A percentile compares a stretch with the other conserved stretches of the same genome.
Conservation (phyloP, 2,797 vertebrate genomes). For the Gobionotothen gibberifrons region DNA sequence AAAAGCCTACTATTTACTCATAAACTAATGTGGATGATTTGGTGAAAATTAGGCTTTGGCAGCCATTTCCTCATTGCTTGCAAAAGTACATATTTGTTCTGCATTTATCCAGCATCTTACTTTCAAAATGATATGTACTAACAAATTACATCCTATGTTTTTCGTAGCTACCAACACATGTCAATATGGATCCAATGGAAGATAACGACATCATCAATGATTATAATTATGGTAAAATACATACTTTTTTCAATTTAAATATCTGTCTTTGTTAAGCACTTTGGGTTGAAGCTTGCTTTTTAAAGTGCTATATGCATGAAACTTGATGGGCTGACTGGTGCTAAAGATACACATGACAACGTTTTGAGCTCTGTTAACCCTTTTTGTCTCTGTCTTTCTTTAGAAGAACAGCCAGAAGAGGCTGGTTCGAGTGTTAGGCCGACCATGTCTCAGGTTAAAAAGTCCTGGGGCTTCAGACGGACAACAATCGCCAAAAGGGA, state of each 20-base stretch:
- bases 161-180: slow-evolving; percentile 43
- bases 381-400: slow-evolving; percentile 33
- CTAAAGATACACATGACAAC: not conserved
- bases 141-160: slow-evolving; percentile 33
- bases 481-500: slow-evolving; percentile 94
- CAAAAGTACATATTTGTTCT: slow-evolving; percentile 9
- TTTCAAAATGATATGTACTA: not conserved
- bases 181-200: slow-evolving; percentile 63
- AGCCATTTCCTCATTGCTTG: not conserved
- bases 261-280: too few species aligned
- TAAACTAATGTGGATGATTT: slow-evolving; percentile 5
- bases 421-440: slow-evolving; percentile 75
- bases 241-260: too few species aligned
- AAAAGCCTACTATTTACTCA: not conserved
- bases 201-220: slow-evolving; percentile 34
- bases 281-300: too few species aligned
- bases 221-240: slow-evolving; percentile 63
- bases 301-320: too few species aligned
- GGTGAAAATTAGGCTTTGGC: slow-evolving; percentile 6
- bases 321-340: not conserved
- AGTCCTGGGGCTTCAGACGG: slow-evolving; percentile 96
- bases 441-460: slow-evolving; percentile 90
- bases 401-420: slow-evolving; percentile 66
- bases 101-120: not conserved
- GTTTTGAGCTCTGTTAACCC: not conserved